Evolutionary conservation across 2,113 vertebrate species (phyloP).

Genomic region (Microtus richardsoni): DNA sequence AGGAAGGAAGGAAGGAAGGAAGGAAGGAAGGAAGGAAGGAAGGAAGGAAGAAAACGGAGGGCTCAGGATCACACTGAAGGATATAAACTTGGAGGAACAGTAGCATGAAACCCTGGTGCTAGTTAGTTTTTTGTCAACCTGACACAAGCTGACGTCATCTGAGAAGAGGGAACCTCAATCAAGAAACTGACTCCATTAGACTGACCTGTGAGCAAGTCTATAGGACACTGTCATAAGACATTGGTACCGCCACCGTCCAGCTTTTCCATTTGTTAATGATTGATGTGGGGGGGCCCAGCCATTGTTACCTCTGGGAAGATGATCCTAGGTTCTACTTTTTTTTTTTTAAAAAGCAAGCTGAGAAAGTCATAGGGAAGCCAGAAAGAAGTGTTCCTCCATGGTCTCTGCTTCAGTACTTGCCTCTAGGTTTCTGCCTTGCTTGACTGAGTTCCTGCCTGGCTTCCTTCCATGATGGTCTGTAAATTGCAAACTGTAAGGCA

Average conservation of each 20-base stretch:
- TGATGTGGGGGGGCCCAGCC: not conserved
- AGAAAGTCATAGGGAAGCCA: not conserved
- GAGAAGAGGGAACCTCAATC: not conserved
- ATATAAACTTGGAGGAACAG: not conserved
- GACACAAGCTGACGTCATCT: not conserved
- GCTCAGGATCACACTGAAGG: not conserved
- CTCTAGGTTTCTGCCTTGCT: not conserved
- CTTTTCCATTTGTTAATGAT: too few relatives aligned
- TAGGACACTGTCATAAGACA: not conserved
- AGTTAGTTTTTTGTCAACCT: not conserved
- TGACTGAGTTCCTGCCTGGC: not conserved
- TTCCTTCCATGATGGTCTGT: not conserved
- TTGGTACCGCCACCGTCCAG: too few relatives aligned
- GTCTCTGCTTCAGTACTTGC: not conserved
- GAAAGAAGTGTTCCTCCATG: not conserved
- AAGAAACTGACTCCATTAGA: not conserved
- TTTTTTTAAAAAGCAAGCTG: not conserved
- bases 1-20: too few relatives aligned
- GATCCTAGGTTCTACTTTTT: not conserved
- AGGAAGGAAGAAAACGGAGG: not conserved
- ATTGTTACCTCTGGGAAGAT: not conserved
- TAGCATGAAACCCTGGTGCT: not conserved
- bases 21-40: too few relatives aligned
- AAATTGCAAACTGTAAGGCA: not conserved
- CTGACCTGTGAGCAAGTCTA: not conserved